These are phyloP conservation scores for Dasysyrphus albostriatus DNA, from an alignment of 2,888 invertebrate species.

Conservation along the genomic window DNA sequence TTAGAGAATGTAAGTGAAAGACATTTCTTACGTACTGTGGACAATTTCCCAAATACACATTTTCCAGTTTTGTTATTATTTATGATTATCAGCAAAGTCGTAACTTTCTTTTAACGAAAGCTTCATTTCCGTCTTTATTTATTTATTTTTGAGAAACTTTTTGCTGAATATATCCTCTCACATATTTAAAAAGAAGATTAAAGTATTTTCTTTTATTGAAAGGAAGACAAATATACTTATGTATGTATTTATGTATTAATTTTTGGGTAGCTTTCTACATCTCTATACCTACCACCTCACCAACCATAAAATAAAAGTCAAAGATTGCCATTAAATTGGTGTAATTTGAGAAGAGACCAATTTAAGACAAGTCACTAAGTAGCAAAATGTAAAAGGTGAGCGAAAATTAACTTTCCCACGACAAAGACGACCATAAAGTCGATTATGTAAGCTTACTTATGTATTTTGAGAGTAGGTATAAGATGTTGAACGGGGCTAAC, in stretches of 20 bases:
- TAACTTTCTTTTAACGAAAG: conserved; percentile 5
- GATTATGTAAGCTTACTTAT: conserved; percentile 26
- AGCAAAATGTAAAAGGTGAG: conserved; percentile 13
- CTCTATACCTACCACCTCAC: conserved; percentile 17
- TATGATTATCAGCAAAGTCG: neutral
- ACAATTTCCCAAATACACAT: conserved; percentile 2
- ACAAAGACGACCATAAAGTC: neutral
- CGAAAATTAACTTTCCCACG: conserved; percentile 52
- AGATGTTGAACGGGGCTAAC: conserved; percentile 4
- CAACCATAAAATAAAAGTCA: conserved; percentile 17
- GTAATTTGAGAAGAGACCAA: conserved; percentile 55
- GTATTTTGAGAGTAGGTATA: neutral
- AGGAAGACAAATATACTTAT: neutral
- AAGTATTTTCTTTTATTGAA: conserved; percentile 26
- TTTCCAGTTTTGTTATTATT: neutral
- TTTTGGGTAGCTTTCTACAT: conserved; percentile 27
- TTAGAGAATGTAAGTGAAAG: neutral
- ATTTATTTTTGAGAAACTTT: neutral
- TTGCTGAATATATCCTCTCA: conserved; percentile 4
- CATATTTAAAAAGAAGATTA: conserved; percentile 27
- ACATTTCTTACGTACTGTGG: neutral
- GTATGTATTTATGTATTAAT: no score
- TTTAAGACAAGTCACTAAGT: conserved; percentile 47
- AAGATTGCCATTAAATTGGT: conserved; percentile 52
- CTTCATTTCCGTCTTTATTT: neutral